phyloP scores from a whole-genome alignment of 2,888 invertebrate genomes.

The Hyppa rectilinea region DNA sequence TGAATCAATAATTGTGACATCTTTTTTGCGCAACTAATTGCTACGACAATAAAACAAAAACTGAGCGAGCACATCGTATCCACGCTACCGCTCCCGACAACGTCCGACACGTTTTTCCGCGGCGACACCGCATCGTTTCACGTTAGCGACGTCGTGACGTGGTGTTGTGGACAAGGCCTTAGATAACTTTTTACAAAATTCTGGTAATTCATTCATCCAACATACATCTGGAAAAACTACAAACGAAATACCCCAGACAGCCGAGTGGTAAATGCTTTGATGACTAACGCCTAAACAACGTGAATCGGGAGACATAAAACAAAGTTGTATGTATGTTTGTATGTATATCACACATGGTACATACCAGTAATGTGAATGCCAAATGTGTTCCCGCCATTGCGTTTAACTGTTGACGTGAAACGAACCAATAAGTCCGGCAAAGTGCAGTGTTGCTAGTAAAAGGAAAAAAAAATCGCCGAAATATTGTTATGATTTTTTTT shows the following conservation, averaged over 20 bases:
- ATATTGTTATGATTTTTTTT: background rate
- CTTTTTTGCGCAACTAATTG: too few relatives aligned
- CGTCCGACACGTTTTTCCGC: too few relatives aligned
- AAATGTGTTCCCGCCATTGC: constrained; percentile 77
- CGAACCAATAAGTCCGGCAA: constrained; percentile 70
- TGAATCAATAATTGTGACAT: too few relatives aligned
- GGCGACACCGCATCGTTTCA: too few relatives aligned
- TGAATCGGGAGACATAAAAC: constrained; percentile 26
- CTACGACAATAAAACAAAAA: too few relatives aligned
- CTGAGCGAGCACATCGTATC: too few relatives aligned
- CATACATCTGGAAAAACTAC: constrained; percentile 5
- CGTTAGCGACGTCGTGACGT: too few relatives aligned
- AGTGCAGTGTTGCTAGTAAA: constrained; percentile 49
- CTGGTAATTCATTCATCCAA: background rate
- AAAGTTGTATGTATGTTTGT: constrained; percentile 15
- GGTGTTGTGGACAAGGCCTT: too few relatives aligned
- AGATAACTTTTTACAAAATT: background rate
- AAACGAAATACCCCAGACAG: constrained; percentile 22
- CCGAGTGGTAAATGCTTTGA: constrained; percentile 1
- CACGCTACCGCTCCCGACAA: too few relatives aligned
- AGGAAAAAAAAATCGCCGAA: background rate
- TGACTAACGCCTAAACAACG: constrained; percentile 42
- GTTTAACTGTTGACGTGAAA: constrained; percentile 71
- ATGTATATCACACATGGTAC: constrained; percentile 60
- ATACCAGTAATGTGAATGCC: constrained; percentile 75